Base-by-base conservation (phyloP, 1,140 invertebrate species). In the Magallana gigas region DNA sequence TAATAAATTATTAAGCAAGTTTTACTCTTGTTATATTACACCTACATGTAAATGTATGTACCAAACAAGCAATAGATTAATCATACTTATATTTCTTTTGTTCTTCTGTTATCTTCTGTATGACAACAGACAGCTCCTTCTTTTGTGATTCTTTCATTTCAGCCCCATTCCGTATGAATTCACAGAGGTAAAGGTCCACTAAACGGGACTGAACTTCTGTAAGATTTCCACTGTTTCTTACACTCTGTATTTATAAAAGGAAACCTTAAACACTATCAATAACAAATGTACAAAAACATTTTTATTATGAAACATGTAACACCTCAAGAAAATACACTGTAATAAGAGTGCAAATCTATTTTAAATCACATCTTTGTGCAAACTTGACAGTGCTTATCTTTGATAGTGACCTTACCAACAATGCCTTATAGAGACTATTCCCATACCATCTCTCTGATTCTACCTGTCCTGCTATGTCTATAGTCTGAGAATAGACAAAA, bases 361-460 rank as follows among this genome's bases (percentile, higher is more conserved):
- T 48, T 48, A 48, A 48, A 48, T 48, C 36, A 48, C 36, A 48
- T 48, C 36, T 48, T 1, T 5, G 5, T 48, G 36, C 36, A 48
- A 48, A 48, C 3, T 48, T 48, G 36, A 48, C 36, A 48, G 3
- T 48, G 36, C 5, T 48, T 48, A 48, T 48, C 36, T 48, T 48
- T 48, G 5, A 48, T 48, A 48, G 36, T 48, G 68, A 76, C 23
- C 36, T 71, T 76, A 76, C 68, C 23, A 76, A 29, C 68, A 76
- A 76, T 36, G 68, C 68, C 36, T 76, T 76, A 23, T 76, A 76
- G 23, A 76, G 68, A 36, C 68, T 76, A 29, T 76, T 18, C 23
- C 68, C 68, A 76, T 76, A 76, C 68, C 68, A 76, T 29, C 68
- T 76, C 68, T 76, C 68, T 36, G 68, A 76, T 23, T 76, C 68